A percentile compares a stretch with the other conserved stretches of the same genome.
These are phyloP conservation scores for Etheostoma nigrum DNA, from an alignment of 2,797 vertebrate genomes.

Conservation along the genomic window DNA sequence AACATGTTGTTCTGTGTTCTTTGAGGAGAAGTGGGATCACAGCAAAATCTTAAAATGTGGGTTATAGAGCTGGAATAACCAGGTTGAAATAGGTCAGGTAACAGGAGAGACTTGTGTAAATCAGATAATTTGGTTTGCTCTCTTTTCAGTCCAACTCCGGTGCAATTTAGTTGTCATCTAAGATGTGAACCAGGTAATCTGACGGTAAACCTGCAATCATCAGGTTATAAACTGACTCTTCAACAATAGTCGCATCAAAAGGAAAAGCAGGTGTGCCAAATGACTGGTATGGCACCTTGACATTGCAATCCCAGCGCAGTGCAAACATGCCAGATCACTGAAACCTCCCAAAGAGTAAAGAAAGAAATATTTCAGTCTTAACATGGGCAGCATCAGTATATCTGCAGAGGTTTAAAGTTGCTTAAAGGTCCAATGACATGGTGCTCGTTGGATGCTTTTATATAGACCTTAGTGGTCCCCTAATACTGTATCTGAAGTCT, in stretches of 20 bases:
- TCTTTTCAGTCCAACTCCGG: conserved; percentile 8
- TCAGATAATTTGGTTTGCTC: not conserved
- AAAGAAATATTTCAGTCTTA: not conserved
- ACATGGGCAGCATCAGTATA: not conserved
- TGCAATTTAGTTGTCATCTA: not conserved
- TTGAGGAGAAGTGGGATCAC: conserved; percentile 1
- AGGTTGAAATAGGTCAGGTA: conserved; percentile 12
- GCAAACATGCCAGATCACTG: conserved; percentile 1
- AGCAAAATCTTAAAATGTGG: not conserved
- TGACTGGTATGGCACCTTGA: not conserved
- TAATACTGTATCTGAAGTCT: too few relatives aligned
- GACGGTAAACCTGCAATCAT: not conserved
- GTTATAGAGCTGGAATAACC: not conserved
- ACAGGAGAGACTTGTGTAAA: not conserved
- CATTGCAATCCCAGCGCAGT: not conserved
- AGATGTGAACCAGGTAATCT: conserved; percentile 3
- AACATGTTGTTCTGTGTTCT: not conserved
- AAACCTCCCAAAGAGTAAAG: not conserved
- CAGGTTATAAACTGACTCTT: not conserved
- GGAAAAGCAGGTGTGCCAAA: not conserved
- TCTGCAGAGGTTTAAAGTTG: not conserved
- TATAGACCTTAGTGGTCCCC: too few relatives aligned
- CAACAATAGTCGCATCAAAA: not conserved
- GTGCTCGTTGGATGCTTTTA: too few relatives aligned
- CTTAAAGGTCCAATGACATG: too few relatives aligned